A percentile compares a stretch with the other conserved stretches of the same genome.
These are phyloP conservation scores for Dufourea novaeangliae DNA, from an alignment of 1,140 invertebrate genomes.

Conservation along the genomic window DNA sequence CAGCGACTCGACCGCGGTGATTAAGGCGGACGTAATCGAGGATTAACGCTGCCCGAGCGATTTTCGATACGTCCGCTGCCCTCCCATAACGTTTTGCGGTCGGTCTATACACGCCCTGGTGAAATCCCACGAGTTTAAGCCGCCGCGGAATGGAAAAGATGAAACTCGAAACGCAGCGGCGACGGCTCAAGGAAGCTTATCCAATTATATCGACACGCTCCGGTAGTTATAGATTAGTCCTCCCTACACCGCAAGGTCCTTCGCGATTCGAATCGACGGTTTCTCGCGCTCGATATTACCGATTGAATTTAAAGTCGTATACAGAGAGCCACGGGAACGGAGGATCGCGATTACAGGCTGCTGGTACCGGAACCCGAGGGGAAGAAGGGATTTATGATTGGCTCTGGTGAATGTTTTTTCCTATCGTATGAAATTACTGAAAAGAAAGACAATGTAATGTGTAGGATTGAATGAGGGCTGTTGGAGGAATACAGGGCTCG, in stretches of 20 bases:
- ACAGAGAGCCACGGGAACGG: neutral
- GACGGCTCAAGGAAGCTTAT: slow-evolving; percentile 23
- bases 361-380: neutral
- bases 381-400: neutral
- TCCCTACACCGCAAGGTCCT: slow-evolving; percentile 4
- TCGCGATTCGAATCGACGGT: neutral
- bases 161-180: slow-evolving; percentile 27
- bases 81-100: slow-evolving; percentile 18
- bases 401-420: neutral
- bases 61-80: slow-evolving; percentile 40
- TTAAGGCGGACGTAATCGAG: slow-evolving; percentile 59
- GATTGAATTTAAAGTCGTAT: slow-evolving; percentile 12
- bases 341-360: neutral
- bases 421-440: neutral
- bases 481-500: neutral
- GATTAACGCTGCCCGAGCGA: slow-evolving; percentile 61
- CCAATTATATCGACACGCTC: slow-evolving; percentile 40
- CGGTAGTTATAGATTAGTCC: slow-evolving; percentile 10
- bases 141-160: slow-evolving; percentile 54
- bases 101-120: neutral
- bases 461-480: neutral
- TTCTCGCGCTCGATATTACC: neutral
- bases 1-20: slow-evolving; percentile 44
- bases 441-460: neutral
- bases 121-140: slow-evolving; percentile 57